Evolutionary conservation across 2,113 vertebrate genomes (phyloP).

Genomic region (Odobenus rosmarus): DNA sequence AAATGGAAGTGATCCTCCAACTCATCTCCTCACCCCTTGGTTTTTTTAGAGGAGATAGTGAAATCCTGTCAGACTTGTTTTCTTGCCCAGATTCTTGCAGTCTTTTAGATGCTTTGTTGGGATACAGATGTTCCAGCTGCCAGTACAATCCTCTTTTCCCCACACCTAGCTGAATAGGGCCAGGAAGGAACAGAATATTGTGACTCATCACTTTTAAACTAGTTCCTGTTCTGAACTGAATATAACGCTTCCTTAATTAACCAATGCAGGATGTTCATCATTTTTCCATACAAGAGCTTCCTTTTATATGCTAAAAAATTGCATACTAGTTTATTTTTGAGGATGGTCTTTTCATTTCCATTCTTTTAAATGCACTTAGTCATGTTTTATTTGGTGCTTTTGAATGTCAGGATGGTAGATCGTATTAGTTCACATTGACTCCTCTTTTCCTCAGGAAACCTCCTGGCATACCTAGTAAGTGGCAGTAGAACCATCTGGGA

Average conservation of each 20-base stretch:
- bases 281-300: constrained; percentile 62
- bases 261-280: constrained; percentile 60
- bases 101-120: background rate
- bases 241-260: constrained; percentile 57
- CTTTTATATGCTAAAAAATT: constrained; percentile 52
- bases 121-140: background rate
- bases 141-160: background rate
- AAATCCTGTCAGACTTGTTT: background rate
- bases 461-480: background rate
- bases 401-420: constrained; percentile 52
- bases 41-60: background rate
- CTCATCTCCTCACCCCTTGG: background rate
- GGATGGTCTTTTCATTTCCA: constrained; percentile 51
- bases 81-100: background rate
- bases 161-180: background rate
- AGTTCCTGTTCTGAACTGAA: constrained; percentile 9
- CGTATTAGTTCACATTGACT: background rate
- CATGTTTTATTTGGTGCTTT: constrained; percentile 49
- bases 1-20: background rate
- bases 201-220: constrained; percentile 67
- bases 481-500: background rate
- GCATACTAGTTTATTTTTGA: constrained; percentile 63
- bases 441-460: constrained; percentile 49
- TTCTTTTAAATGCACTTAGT: constrained; percentile 44
- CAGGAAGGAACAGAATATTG: constrained; percentile 49